phyloP scores from a whole-genome alignment of 2,888 invertebrate genomes.

The Eledona agricola region DNA sequence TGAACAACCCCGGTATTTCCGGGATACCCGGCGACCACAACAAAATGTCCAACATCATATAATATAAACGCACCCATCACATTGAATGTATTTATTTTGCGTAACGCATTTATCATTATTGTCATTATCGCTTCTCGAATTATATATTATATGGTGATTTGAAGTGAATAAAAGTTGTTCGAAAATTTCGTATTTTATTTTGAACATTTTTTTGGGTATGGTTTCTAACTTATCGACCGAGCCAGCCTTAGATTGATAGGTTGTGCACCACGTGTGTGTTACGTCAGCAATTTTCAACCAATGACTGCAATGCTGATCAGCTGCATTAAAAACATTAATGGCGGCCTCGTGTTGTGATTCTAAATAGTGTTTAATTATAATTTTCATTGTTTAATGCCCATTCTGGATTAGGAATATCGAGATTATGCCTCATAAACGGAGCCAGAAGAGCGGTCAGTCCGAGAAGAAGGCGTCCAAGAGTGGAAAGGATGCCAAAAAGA shows the following conservation, averaged over 20 bases:
- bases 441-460: slow-evolving; percentile 17
- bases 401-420: slow-evolving; percentile 4
- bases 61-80: slow-evolving; percentile 26
- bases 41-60: slow-evolving; percentile 48
- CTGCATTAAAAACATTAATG: slow-evolving; percentile 40
- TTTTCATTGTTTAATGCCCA: slow-evolving; percentile 17
- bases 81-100: slow-evolving; percentile 15
- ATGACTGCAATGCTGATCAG: slow-evolving; percentile 36
- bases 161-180: too few relatives aligned
- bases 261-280: slow-evolving; percentile 30
- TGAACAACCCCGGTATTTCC: slow-evolving; percentile 46
- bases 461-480: slow-evolving; percentile 28
- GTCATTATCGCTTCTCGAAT: background rate
- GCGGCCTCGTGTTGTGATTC: slow-evolving; percentile 38
- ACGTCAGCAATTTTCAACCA: slow-evolving; percentile 28
- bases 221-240: too few relatives aligned
- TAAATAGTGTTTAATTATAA: slow-evolving; percentile 25
- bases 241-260: too few relatives aligned
- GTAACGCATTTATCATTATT: slow-evolving; percentile 7
- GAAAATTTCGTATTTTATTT: too few relatives aligned
- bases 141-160: too few relatives aligned
- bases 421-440: slow-evolving; percentile 31
- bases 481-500: slow-evolving; percentile 31
- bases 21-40: slow-evolving; percentile 48
- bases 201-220: too few relatives aligned